Percentiles rank a stretch among this genome's conserved stretches.
Conservation (phyloP, 2,888 invertebrate species). For the Zhuqinia jingwanae region DNA sequence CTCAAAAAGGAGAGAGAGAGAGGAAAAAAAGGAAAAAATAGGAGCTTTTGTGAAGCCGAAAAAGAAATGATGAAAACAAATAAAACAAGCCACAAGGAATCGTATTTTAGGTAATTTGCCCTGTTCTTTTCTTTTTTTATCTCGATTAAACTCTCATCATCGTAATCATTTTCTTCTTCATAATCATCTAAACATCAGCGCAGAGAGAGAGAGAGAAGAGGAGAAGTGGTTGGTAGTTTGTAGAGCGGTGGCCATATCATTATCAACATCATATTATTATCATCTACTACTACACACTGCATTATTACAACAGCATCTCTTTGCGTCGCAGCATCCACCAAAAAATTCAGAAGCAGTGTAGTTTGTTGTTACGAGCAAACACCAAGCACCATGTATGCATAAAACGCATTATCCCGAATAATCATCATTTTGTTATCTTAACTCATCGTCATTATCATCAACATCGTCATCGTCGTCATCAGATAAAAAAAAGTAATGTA, state of each 20-base stretch:
- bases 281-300: slow-evolving; percentile 8
- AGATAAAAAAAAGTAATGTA: slow-evolving; percentile 5
- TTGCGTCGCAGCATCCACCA: neutral
- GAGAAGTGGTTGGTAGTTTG: slow-evolving; percentile 11
- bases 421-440: slow-evolving; percentile 39
- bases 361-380: slow-evolving; percentile 38
- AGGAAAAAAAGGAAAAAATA: slow-evolving; percentile 37
- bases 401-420: slow-evolving; percentile 38
- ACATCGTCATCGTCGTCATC: neutral
- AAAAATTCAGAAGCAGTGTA: slow-evolving; percentile 28
- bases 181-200: slow-evolving; percentile 66
- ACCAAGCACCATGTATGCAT: slow-evolving; percentile 25
- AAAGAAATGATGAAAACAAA: slow-evolving; percentile 75
- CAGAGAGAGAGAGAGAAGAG: no score
- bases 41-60: slow-evolving; percentile 54
- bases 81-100: slow-evolving; percentile 74
- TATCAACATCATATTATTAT: slow-evolving; percentile 41
- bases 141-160: slow-evolving; percentile 73
- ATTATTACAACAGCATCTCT: no score
- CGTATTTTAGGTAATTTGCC: slow-evolving; percentile 72
- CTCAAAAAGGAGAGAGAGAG: slow-evolving; percentile 27
- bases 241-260: slow-evolving; percentile 61
- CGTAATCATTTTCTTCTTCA: slow-evolving; percentile 57
- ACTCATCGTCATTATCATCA: slow-evolving; percentile 46
- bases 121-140: slow-evolving; percentile 64